phyloP scores from a whole-genome alignment of 2,888 invertebrate species.

The Hirtodrosophila cameraria region DNA sequence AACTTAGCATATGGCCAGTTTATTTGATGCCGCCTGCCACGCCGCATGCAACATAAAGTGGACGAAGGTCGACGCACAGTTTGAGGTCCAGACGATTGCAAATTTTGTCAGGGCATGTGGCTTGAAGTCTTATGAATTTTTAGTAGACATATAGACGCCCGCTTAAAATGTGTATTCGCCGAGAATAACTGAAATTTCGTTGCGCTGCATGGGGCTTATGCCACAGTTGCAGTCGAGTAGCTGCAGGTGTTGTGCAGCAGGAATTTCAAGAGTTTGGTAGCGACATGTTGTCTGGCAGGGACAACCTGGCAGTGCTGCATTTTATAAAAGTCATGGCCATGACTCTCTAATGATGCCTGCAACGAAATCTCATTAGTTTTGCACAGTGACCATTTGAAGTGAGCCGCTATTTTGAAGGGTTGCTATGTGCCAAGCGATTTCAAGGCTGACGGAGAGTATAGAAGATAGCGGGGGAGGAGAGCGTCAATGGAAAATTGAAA shows the following conservation, averaged over 20 bases:
- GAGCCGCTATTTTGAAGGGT: slow-evolving; percentile 53
- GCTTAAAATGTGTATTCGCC: slow-evolving; percentile 32
- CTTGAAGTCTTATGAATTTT: slow-evolving; percentile 11
- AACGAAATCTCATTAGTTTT: slow-evolving; percentile 75
- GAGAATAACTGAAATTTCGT: slow-evolving; percentile 24
- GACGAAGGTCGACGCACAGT: slow-evolving; percentile 54
- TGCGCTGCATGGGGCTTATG: slow-evolving; percentile 41
- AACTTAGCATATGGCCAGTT: slow-evolving; percentile 10
- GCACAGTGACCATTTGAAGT: slow-evolving; percentile 67
- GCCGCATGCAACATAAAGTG: slow-evolving; percentile 21
- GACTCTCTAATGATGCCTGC: slow-evolving; percentile 69
- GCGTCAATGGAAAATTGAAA: background rate
- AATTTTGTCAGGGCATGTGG: slow-evolving; percentile 24
- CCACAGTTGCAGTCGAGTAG: slow-evolving; percentile 38
- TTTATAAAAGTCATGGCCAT: slow-evolving; percentile 72
- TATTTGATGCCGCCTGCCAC: slow-evolving; percentile 18
- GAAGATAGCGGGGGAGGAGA: slow-evolving; percentile 5
- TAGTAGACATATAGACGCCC: slow-evolving; percentile 66
- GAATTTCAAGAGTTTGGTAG: slow-evolving; percentile 50
- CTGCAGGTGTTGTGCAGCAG: slow-evolving; percentile 54
- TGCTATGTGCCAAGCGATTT: slow-evolving; percentile 25
- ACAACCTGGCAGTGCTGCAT: slow-evolving; percentile 1
- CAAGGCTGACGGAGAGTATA: slow-evolving; percentile 34
- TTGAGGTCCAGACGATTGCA: slow-evolving; percentile 32
- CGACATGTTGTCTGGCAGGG: slow-evolving; percentile 71